Conservation (phyloP, 2,113 vertebrate genomes). For the Eulemur rufifrons region DNA sequence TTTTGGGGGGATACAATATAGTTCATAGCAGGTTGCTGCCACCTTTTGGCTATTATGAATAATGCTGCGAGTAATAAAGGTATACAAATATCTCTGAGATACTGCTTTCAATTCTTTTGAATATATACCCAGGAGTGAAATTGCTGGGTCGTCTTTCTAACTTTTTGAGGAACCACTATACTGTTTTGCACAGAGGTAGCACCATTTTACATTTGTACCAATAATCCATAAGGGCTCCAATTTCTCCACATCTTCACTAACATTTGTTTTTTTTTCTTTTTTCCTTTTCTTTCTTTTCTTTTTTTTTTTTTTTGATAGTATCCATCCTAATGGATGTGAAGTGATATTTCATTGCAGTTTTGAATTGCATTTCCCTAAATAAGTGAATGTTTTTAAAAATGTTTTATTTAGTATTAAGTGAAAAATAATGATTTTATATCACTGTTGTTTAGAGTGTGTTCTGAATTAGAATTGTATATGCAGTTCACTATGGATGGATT, state of each 20-base stretch:
- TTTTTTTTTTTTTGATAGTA: neutral
- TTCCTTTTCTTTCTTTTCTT: neutral
- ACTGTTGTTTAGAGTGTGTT: neutral
- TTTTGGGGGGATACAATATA: neutral
- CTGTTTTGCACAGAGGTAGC: neutral
- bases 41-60: neutral
- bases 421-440: neutral
- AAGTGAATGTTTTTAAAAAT: neutral
- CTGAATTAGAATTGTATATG: neutral
- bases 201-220: neutral
- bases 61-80: neutral
- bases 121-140: neutral
- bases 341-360: neutral
- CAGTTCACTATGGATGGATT: neutral
- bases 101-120: neutral
- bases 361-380: neutral
- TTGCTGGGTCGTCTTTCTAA: neutral
- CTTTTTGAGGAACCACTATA: neutral
- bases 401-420: neutral
- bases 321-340: neutral
- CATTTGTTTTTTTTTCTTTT: neutral
- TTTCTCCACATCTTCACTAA: neutral
- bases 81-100: neutral
- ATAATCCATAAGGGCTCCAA: neutral
- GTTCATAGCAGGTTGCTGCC: neutral